Evolutionary conservation across 2,888 invertebrate species (phyloP).

Genomic region (Cosmia pyralina): DNA sequence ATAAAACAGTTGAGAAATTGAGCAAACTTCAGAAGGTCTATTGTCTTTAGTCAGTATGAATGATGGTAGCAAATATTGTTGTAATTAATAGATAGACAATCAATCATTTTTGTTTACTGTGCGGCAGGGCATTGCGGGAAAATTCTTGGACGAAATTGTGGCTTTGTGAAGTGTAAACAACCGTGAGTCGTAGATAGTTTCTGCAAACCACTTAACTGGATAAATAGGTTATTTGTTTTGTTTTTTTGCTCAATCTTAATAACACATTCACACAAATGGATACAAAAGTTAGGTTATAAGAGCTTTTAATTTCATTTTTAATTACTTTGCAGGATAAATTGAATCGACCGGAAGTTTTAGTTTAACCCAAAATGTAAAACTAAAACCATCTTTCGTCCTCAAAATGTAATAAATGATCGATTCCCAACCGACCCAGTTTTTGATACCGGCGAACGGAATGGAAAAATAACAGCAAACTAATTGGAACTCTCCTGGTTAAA

Average conservation of each 20-base stretch:
- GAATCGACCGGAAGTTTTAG: neutral
- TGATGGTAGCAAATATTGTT: slow-evolving; percentile 80
- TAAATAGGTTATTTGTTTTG: neutral
- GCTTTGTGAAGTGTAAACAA: slow-evolving; percentile 41
- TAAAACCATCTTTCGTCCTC: slow-evolving; percentile 37
- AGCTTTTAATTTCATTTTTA: neutral
- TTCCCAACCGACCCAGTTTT: slow-evolving; percentile 81
- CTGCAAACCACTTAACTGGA: slow-evolving; percentile 13
- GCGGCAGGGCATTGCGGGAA: slow-evolving; percentile 34
- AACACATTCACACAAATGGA: neutral
- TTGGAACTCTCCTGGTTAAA: slow-evolving; percentile 87
- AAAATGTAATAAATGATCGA: slow-evolving; percentile 68
- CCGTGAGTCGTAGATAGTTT: slow-evolving; percentile 21
- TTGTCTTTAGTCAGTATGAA: slow-evolving; percentile 69
- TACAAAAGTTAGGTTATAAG: no score
- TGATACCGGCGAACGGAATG: slow-evolving; percentile 80
- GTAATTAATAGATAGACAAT: slow-evolving; percentile 78
- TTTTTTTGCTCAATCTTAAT: neutral
- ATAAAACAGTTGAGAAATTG: slow-evolving; percentile 55
- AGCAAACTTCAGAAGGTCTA: slow-evolving; percentile 63
- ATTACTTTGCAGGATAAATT: neutral
- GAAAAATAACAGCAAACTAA: slow-evolving; percentile 90
- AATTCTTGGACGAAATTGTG: slow-evolving; percentile 37
- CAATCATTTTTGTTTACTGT: slow-evolving; percentile 79
- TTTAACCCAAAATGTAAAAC: slow-evolving; percentile 22